These are phyloP conservation scores for Laothoe populi DNA, from an alignment of 2,888 invertebrate species.

Conservation along the genomic window DNA sequence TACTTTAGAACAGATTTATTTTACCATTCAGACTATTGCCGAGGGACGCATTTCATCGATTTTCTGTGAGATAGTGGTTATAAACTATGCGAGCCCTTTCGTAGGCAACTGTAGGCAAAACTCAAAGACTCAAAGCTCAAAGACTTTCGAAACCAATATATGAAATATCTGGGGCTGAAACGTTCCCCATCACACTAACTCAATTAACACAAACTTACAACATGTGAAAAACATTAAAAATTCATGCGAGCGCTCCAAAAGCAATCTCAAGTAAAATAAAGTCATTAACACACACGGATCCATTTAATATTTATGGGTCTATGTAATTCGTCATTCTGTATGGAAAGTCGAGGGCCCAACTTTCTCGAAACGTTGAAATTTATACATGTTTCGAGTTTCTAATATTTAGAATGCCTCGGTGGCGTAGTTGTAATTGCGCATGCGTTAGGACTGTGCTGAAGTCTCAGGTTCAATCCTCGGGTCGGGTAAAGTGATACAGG, in stretches of 20 bases:
- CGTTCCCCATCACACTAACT: background rate
- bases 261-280: conserved; percentile 22
- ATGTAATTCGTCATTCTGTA: conserved; percentile 53
- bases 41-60: too few species aligned
- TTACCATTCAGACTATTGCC: too few species aligned
- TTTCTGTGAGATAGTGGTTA: too few species aligned
- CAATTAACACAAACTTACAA: conserved; percentile 13
- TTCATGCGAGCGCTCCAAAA: conserved; percentile 20
- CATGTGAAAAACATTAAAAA: conserved; percentile 18
- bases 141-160: background rate
- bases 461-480: too few species aligned
- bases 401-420: background rate
- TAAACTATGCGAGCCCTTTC: too few species aligned
- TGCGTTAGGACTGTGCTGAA: too few species aligned
- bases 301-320: conserved; percentile 43
- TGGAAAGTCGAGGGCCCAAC: background rate
- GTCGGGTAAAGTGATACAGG: too few species aligned
- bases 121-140: too few species aligned
- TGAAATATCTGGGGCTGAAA: background rate
- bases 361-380: background rate
- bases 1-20: too few species aligned
- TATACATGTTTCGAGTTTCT: background rate
- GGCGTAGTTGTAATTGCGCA: too few species aligned
- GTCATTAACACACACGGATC: conserved; percentile 20
- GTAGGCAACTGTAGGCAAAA: too few species aligned